These are phyloP conservation scores for Anoplius nigerrimus DNA, from an alignment of 2,888 invertebrate species.

Conservation along the genomic window DNA sequence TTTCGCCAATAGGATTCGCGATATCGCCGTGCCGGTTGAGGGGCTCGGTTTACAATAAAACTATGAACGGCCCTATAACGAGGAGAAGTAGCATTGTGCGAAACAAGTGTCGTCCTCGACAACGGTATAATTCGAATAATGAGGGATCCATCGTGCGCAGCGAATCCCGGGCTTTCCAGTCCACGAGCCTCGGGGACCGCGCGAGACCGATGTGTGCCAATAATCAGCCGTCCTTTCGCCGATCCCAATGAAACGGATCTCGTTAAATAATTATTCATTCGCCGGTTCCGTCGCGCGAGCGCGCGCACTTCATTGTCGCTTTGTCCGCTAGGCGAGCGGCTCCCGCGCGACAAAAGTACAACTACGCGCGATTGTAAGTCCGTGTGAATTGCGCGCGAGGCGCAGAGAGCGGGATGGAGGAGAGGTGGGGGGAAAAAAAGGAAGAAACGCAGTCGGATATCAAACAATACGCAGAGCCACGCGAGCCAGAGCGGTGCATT, in stretches of 20 bases:
- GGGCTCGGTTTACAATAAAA: too few species aligned
- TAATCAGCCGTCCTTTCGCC: not conserved
- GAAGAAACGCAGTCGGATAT: too few species aligned
- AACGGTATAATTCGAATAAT: slow-evolving; percentile 45
- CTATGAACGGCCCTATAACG: too few species aligned
- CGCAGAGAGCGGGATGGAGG: not conserved
- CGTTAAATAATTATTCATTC: slow-evolving; percentile 20
- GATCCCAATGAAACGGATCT: slow-evolving; percentile 14
- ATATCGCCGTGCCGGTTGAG: too few species aligned
- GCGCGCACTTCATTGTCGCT: slow-evolving; percentile 3
- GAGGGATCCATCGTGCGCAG: slow-evolving; percentile 35
- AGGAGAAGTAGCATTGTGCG: too few species aligned
- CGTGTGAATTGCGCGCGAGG: too few species aligned
- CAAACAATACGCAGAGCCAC: slow-evolving; percentile 39
- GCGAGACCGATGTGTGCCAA: not conserved
- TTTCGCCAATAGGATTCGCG: too few species aligned
- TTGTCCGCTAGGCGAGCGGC: not conserved
- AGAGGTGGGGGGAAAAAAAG: not conserved
- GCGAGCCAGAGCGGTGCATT: slow-evolving; percentile 38
- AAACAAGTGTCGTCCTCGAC: not conserved
- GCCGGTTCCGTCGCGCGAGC: not conserved
- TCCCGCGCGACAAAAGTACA: not conserved
- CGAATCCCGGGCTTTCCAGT: slow-evolving; percentile 9
- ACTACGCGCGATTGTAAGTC: not conserved
- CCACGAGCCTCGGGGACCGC: not conserved